Evolutionary conservation across 1,140 invertebrate species (phyloP), one percentile per base, ranked within the genome.

Genomic region (Panagrolaimus sp.): DNA sequence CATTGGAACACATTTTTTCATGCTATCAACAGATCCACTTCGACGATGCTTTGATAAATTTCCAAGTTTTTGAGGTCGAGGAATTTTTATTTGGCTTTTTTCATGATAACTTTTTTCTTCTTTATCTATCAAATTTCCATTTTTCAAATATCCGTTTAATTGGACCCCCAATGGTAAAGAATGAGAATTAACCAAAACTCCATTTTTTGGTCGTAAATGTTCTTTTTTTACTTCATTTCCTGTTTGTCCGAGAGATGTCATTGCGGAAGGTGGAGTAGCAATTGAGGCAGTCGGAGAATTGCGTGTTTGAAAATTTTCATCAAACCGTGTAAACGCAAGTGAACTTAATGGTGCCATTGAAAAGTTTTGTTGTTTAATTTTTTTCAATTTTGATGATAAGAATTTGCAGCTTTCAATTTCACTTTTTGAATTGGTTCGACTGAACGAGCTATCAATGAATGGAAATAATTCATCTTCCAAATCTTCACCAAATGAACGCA

Each of bases 401-500:
- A 4, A 12, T 26, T 58, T 4, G 17, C 52, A n/a, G 17, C 17
- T 21, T 58, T 12, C 52, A 58, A n/a, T 58, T 58, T 58, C 52
- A 21, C 14, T 58, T n/a, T 28, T n/a, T 17, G 52, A 58, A 58
- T 58, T 58, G 2, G 52, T 26, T 28, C 52, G 52, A 24, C 52
- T 58, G 17, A 12, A 58, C 12, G 21, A 12, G 21, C 21, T 26
- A 65, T 80, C 78, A 46, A 80, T 80, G 70, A 77, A 80, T 9
- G 76, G 78, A 46, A 80, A 67, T 15, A 71, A 17, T 48, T 58
- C 52, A 28, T 80, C 79, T 58, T 72, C 63, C 4, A 80, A 64
- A 15, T 77, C 70, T n/a, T 80, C 78, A 47, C 78, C 78, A 65
- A 80, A 80, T n/a, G 79, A 80, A 65, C 77, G 73, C 48, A 58